Evolutionary conservation across 2,888 invertebrate species (phyloP).

Genomic region (Rhyacophila evoluta): DNA sequence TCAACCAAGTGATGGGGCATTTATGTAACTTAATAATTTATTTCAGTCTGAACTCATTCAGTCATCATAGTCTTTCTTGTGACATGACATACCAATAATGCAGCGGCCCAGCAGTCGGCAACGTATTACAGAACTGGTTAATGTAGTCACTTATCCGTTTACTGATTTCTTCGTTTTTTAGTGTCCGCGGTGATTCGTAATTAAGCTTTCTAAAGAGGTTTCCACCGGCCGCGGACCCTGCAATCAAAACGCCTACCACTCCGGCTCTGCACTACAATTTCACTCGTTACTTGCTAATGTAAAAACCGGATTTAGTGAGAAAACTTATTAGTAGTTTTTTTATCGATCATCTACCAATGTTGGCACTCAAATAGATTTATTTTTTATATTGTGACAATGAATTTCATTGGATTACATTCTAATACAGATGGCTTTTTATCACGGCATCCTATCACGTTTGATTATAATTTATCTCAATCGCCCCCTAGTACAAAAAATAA

Average conservation of each 20-base stretch:
- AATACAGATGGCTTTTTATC: too few species aligned
- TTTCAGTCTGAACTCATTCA: too few species aligned
- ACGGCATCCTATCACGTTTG: too few species aligned
- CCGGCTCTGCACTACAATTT: constrained; percentile 28
- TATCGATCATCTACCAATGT: background rate
- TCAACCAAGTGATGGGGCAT: too few species aligned
- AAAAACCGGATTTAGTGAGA: constrained; percentile 38
- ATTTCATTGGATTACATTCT: too few species aligned
- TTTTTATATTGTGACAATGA: too few species aligned
- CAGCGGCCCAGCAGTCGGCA: background rate
- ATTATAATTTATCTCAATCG: too few species aligned
- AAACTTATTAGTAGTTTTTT: background rate
- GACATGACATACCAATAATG: background rate
- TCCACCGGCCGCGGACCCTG: constrained; percentile 13
- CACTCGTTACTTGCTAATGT: constrained; percentile 40
- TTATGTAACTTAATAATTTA: too few species aligned
- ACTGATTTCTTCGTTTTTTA: constrained; percentile 19
- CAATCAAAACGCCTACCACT: constrained; percentile 40
- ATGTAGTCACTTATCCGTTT: constrained; percentile 16
- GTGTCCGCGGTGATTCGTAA: constrained; percentile 35
- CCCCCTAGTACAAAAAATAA: too few species aligned
- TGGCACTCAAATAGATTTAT: too few species aligned
- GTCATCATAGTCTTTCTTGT: background rate
- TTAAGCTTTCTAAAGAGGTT: constrained; percentile 43
- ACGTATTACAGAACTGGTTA: background rate